Base-by-base conservation (phyloP, 1,140 invertebrate genomes). In the Aethina tumida region DNA sequence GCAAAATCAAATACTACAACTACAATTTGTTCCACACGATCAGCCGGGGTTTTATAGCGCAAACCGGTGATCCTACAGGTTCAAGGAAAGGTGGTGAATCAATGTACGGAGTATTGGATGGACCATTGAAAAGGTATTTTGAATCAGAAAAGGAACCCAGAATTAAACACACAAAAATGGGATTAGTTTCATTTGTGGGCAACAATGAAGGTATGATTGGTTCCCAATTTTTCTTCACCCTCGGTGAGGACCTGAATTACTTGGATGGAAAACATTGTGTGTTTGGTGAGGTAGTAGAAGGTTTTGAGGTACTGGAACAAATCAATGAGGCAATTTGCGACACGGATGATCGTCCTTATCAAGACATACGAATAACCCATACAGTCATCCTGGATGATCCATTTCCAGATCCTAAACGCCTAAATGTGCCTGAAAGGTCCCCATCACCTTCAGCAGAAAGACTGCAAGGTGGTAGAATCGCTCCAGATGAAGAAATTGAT, bases 1-100 rank as follows among this genome's bases (percentile, higher is more conserved):
- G 97, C 69, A 97, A 97, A 68, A 74, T 94, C 17, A 99, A 99
- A 60, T 98, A 96, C 64, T 99, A 98, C 73, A 99, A 99, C 66
- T 92, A 81, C 63, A 87, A 81, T 61, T 65, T 97, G 7, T 96
- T 99, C 60, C 90, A 97, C 58, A 84, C 82, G 1, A 82, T 99
- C 37, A 82, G 93, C 61, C 74, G 77, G 57, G 87, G 92, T 49
- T 97, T 98, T 56, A 92, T 99, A 47, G 94, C 95, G 1, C 97
- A 99, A 72, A 93, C 92, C 30, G 97, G 97, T 2, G 97, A 99
- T 73, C 96, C 95, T 0, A 84, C 80, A 7, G 90, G 88, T 0
- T 84, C 79, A 47, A 91, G 96, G 7, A 79, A 78, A 54, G 93
- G 92, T 8, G 96, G 96, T 16, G 79, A 90, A 53, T 97, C 93